Percentiles rank a stretch among this genome's conserved stretches.
phyloP scores from a whole-genome alignment of 2,113 vertebrate species.

The Cheilinus undulatus region DNA sequence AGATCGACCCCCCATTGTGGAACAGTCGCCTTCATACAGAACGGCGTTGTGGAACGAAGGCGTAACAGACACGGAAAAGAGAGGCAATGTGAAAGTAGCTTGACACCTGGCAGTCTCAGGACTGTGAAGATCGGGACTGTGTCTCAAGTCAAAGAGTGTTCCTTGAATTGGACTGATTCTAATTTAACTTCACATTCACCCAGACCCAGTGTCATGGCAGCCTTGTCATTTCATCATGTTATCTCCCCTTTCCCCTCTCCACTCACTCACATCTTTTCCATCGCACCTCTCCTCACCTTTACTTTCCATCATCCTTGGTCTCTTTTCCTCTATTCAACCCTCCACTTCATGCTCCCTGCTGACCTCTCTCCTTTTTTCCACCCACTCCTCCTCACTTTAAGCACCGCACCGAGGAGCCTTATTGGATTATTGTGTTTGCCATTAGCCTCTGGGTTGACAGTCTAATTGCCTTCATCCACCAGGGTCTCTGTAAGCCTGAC shows the following conservation, averaged over 20 bases:
- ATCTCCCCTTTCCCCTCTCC: neutral
- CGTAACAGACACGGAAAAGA: too few species aligned
- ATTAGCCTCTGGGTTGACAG: conserved; percentile 61
- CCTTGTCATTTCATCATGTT: conserved; percentile 15
- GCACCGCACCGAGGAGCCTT: conserved; percentile 44
- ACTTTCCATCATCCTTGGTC: neutral
- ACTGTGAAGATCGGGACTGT: too few species aligned
- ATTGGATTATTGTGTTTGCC: conserved; percentile 65
- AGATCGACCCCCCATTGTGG: too few species aligned
- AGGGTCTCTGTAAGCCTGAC: conserved; percentile 37
- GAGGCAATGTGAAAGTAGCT: too few species aligned
- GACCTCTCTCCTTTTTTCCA: conserved; percentile 45
- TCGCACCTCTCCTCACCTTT: conserved; percentile 13
- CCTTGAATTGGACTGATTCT: conserved; percentile 17
- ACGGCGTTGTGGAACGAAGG: too few species aligned
- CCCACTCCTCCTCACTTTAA: conserved; percentile 33
- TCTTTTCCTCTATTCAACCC: neutral
- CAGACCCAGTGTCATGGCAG: conserved; percentile 6
- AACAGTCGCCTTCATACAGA: too few species aligned
- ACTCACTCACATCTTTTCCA: conserved; percentile 31
- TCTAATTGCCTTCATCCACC: conserved; percentile 59
- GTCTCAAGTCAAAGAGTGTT: too few species aligned
- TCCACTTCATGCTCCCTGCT: conserved; percentile 42
- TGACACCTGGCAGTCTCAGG: too few species aligned
- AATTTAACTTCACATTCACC: conserved; percentile 30